These are phyloP conservation scores for Intellagama lesueurii DNA, from an alignment of 2,797 vertebrate species.

Conservation along the genomic window DNA sequence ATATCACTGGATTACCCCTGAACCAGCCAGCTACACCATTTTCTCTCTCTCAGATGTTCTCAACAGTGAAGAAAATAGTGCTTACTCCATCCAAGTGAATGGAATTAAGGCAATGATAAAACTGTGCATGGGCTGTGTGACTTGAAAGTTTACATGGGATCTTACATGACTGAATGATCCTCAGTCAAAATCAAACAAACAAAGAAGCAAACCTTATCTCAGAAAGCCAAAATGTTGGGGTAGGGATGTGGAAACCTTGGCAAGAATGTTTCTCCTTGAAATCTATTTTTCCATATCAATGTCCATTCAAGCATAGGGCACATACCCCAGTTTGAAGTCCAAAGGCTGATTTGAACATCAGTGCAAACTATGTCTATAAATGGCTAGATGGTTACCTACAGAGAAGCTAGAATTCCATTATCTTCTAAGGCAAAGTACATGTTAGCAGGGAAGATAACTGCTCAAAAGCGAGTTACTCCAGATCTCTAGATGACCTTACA, in stretches of 20 bases:
- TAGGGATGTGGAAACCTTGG: background rate
- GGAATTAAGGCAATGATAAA: background rate
- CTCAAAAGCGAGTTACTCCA: background rate
- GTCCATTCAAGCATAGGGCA: background rate
- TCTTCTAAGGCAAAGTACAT: background rate
- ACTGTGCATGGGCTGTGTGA: background rate
- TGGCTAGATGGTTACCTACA: background rate
- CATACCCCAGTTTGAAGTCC: background rate
- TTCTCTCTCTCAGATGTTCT: background rate
- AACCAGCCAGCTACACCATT: background rate
- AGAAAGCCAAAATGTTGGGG: too few species aligned
- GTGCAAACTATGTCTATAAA: background rate
- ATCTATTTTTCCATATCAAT: background rate
- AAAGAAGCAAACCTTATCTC: too few species aligned
- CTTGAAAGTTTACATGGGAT: background rate
- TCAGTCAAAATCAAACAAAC: background rate
- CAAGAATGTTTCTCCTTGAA: background rate
- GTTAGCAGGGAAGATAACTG: background rate
- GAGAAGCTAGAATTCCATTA: background rate
- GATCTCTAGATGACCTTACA: background rate
- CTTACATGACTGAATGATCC: background rate
- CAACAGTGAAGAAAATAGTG: background rate
- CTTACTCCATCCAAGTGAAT: background rate
- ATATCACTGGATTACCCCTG: background rate
- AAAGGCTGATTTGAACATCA: background rate